A percentile compares a stretch with the other conserved stretches of the same genome.
Conservation (phyloP, 2,797 vertebrate species). For the Rhabdomys pumilio region DNA sequence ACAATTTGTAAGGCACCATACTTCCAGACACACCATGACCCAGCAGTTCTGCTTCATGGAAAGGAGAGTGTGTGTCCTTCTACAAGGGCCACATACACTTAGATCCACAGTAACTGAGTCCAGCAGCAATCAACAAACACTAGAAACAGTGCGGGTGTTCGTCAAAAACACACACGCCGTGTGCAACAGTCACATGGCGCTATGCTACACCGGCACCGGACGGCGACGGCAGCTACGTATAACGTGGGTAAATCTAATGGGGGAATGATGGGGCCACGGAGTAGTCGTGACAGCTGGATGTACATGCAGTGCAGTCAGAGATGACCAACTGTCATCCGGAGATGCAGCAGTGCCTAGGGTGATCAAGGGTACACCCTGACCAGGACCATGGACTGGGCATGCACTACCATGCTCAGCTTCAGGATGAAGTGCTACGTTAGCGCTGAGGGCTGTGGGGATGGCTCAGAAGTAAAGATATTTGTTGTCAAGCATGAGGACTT, state of each 20-base stretch:
- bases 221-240: rapidly evolving
- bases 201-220: neutral
- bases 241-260: rapidly evolving
- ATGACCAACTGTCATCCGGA: too few species aligned
- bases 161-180: rapidly evolving
- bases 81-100: rapidly evolving
- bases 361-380: neutral
- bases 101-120: neutral
- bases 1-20: neutral
- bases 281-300: too few species aligned
- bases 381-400: neutral
- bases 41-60: neutral
- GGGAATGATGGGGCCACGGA: rapidly evolving
- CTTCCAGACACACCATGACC: rapidly evolving
- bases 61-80: neutral
- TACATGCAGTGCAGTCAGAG: rapidly evolving
- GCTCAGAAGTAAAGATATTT: neutral
- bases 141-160: neutral
- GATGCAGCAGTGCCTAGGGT: rapidly evolving
- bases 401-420: too few species aligned
- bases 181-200: rapidly evolving
- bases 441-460: neutral
- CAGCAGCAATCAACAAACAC: rapidly evolving
- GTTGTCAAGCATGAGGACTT: neutral
- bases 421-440: neutral